Percentiles rank a stretch among this genome's conserved stretches.
These are phyloP conservation scores for Galagoides demidoff DNA, from an alignment of 2,797 vertebrate genomes.

Conservation along the genomic window DNA sequence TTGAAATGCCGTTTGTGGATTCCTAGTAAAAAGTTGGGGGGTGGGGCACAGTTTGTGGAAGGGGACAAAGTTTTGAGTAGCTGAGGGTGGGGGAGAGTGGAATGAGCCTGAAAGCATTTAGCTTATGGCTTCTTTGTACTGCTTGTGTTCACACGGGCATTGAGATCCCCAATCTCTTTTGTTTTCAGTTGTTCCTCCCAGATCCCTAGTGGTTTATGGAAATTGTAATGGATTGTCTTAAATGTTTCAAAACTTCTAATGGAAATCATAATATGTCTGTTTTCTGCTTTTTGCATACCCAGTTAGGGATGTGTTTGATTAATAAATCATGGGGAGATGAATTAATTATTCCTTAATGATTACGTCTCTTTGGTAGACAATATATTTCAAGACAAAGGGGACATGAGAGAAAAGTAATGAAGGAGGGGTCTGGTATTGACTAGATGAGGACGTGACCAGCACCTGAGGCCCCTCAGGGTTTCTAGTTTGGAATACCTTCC, in stretches of 20 bases:
- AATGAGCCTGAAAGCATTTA: not conserved
- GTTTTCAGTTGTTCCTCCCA: constrained; percentile 15
- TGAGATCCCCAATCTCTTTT: not conserved
- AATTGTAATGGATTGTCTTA: constrained; percentile 60
- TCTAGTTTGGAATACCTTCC: not conserved
- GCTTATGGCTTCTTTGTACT: not conserved
- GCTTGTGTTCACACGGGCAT: not conserved
- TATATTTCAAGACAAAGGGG: not conserved
- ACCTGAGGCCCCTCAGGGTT: not conserved
- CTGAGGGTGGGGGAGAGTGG: not conserved
- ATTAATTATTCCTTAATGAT: constrained; percentile 77
- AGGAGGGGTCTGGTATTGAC: not conserved
- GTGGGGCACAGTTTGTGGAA: not conserved
- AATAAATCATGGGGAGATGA: constrained; percentile 77
- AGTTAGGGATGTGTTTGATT: constrained; percentile 63
- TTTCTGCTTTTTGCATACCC: constrained; percentile 59
- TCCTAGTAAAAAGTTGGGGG: not conserved
- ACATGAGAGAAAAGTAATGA: not conserved
- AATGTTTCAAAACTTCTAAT: constrained; percentile 75
- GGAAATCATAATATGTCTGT: constrained; percentile 61
- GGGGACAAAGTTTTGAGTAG: not conserved
- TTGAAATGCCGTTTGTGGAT: not conserved
- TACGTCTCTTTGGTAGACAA: constrained; percentile 53
- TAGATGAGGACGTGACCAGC: not conserved
- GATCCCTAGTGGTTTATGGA: not conserved